Evolutionary conservation across 1,140 invertebrate genomes (phyloP).

Genomic region (Rhopalosiphum maidis): DNA sequence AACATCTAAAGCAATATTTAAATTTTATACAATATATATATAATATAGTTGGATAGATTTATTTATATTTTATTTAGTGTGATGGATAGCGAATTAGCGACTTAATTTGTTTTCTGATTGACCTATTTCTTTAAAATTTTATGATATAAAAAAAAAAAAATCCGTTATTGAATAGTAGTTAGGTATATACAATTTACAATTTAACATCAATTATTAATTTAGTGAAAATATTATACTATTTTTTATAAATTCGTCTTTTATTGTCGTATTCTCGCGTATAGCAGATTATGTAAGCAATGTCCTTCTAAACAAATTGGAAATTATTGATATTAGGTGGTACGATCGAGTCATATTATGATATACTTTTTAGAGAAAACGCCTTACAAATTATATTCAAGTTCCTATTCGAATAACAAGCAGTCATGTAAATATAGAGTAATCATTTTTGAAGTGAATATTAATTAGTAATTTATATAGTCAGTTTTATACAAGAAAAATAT

Average conservation of each 20-base stretch:
- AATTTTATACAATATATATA: neutral
- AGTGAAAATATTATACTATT: neutral
- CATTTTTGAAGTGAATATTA: neutral
- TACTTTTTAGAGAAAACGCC: neutral
- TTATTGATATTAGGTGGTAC: neutral
- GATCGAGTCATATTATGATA: neutral
- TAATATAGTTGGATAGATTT: no score
- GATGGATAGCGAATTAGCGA: no score
- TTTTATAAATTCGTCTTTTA: neutral
- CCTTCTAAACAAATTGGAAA: neutral
- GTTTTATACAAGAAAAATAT: neutral
- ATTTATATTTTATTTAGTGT: no score
- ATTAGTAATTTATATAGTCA: neutral
- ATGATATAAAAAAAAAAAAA: neutral
- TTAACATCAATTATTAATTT: neutral
- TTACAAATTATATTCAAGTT: neutral
- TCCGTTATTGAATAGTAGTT: no score
- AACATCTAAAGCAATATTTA: neutral
- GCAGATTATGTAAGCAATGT: neutral
- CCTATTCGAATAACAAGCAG: neutral
- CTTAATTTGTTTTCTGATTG: no score
- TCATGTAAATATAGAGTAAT: neutral
- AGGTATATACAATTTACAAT: neutral
- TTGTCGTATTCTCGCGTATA: neutral
- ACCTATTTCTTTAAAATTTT: neutral